Evolutionary conservation across 2,797 vertebrate species (phyloP).

Genomic region (Cirrhinus mrigala): DNA sequence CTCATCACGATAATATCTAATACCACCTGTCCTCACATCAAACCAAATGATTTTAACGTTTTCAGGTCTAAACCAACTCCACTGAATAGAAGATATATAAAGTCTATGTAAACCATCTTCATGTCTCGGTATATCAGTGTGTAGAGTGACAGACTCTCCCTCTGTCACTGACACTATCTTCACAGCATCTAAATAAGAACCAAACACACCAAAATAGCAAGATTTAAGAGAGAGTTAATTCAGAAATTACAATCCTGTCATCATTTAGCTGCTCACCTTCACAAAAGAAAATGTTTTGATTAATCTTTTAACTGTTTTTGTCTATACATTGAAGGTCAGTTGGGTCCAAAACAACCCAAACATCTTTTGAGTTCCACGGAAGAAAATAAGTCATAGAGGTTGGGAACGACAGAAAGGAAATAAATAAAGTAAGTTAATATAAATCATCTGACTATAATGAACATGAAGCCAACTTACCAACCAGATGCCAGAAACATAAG

Average conservation of each 20-base stretch:
- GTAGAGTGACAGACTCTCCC: neutral
- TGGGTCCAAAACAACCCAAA: too few species aligned
- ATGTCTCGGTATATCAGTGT: neutral
- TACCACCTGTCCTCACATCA: rapidly evolving
- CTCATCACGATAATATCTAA: neutral
- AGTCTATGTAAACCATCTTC: rapidly evolving
- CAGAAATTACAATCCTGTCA: too few species aligned
- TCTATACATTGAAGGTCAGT: too few species aligned
- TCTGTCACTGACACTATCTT: neutral
- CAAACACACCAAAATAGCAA: neutral
- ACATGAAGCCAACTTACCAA: neutral
- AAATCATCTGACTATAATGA: neutral
- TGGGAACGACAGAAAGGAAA: too few species aligned
- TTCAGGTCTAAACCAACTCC: neutral
- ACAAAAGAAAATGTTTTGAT: too few species aligned
- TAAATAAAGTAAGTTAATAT: neutral
- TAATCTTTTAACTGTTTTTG: too few species aligned
- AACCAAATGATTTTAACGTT: rapidly evolving
- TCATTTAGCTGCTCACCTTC: too few species aligned
- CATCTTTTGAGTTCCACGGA: too few species aligned
- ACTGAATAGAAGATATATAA: too few species aligned
- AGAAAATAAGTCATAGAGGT: too few species aligned
- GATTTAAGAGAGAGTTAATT: neutral
- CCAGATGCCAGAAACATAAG: neutral
- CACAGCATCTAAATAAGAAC: neutral